Evolutionary conservation across 2,888 invertebrate genomes (phyloP).

Genomic region (Andrena bicolor): DNA sequence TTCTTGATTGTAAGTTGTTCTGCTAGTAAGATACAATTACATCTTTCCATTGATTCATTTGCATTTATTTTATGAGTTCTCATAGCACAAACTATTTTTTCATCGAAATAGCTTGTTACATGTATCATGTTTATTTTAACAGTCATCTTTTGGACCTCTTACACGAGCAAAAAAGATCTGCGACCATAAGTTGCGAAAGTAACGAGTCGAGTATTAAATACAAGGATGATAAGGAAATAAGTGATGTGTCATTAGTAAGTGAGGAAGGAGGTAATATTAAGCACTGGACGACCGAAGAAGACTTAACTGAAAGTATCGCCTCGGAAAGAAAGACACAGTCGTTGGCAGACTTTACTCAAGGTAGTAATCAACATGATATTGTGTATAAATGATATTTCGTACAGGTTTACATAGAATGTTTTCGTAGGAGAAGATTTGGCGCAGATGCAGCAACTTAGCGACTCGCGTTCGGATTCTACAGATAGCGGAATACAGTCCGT

Average conservation of each 20-base stretch:
- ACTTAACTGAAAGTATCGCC: slow-evolving; percentile 80
- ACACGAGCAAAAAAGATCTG: slow-evolving; percentile 89
- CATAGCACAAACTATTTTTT: not conserved
- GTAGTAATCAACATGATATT: slow-evolving; percentile 59
- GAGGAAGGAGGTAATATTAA: slow-evolving; percentile 76
- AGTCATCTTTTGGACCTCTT: slow-evolving; percentile 89
- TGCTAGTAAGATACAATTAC: not conserved
- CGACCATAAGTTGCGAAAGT: slow-evolving; percentile 57
- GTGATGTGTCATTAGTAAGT: slow-evolving; percentile 52
- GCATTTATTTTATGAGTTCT: not conserved
- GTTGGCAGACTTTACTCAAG: slow-evolving; percentile 82
- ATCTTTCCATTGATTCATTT: not conserved
- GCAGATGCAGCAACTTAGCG: slow-evolving; percentile 80
- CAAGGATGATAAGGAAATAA: slow-evolving; percentile 74
- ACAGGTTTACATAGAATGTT: not conserved
- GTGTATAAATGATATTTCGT: not conserved
- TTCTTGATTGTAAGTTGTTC: slow-evolving; percentile 2
- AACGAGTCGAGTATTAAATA: slow-evolving; percentile 65
- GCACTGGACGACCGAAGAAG: slow-evolving; percentile 84
- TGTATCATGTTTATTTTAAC: slow-evolving; percentile 47
- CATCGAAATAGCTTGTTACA: not conserved
- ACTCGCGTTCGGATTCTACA: slow-evolving; percentile 83
- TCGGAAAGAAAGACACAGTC: slow-evolving; percentile 82
- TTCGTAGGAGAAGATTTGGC: slow-evolving; percentile 78
- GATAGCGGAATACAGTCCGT: slow-evolving; percentile 85